These are phyloP conservation scores for Drosophila persimilis DNA, from an alignment of 1,140 invertebrate genomes.

Conservation along the genomic window DNA sequence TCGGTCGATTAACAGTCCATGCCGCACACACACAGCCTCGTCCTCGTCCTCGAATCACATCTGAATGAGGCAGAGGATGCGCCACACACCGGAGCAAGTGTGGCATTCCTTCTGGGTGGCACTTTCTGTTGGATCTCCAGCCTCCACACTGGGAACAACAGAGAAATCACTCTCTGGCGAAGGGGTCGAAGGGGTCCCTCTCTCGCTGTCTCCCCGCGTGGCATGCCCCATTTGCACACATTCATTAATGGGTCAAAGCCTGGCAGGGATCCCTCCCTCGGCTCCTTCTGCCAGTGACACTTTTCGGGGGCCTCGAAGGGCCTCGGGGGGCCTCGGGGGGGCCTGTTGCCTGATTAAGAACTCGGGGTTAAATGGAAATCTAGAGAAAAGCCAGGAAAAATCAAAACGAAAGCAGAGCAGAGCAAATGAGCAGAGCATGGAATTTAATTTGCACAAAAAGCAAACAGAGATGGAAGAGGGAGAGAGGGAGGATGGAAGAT, in stretches of 20 bases:
- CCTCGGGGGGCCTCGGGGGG: neutral
- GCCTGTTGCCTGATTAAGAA: conserved; percentile 59
- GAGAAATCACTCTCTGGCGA: no score
- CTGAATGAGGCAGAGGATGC: no score
- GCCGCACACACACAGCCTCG: no score
- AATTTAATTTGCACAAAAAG: conserved; percentile 53
- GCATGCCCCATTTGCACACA: conserved; percentile 39
- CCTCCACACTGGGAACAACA: no score
- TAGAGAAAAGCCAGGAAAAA: conserved; percentile 18
- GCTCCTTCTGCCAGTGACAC: conserved; percentile 42
- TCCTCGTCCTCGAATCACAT: no score
- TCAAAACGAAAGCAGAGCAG: conserved; percentile 35
- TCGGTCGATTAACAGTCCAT: no score
- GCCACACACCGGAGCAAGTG: no score
- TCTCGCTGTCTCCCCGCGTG: neutral
- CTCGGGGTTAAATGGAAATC: conserved; percentile 57
- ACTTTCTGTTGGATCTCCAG: no score
- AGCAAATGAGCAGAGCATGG: conserved; percentile 39
- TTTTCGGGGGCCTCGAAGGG: conserved; percentile 5
- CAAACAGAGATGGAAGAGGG: conserved; percentile 6
- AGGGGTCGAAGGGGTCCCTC: no score
- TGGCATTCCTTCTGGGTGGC: no score
- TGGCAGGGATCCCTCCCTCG: neutral
- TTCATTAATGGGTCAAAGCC: conserved; percentile 37
- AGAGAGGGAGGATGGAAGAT: neutral